Evolutionary conservation across 1,140 invertebrate genomes (phyloP).

Genomic region (Cyclargus thomasi): DNA sequence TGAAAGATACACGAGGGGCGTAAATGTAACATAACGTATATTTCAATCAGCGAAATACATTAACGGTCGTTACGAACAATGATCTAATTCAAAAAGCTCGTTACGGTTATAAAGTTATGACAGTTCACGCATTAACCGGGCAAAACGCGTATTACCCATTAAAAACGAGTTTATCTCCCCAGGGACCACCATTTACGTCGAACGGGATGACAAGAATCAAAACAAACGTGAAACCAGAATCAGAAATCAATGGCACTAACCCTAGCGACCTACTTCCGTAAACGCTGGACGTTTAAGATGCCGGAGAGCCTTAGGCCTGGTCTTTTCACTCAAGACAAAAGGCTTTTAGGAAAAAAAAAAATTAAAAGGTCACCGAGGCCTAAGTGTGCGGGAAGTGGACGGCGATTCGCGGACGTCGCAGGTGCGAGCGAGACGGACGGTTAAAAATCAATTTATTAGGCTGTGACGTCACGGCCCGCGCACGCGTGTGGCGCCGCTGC

Average conservation of each 20-base stretch:
- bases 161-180: no score
- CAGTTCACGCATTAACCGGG: no score
- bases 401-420: slow-evolving; percentile 25
- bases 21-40: no score
- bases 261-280: slow-evolving; percentile 27
- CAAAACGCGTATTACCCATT: no score
- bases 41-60: no score
- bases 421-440: slow-evolving; percentile 49
- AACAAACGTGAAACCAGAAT: neutral
- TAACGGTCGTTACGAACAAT: no score
- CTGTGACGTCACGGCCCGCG: slow-evolving; percentile 70
- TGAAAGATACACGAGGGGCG: no score
- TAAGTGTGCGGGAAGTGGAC: slow-evolving; percentile 52
- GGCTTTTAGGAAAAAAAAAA: slow-evolving; percentile 62
- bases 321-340: slow-evolving; percentile 65
- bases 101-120: no score
- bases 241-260: slow-evolving; percentile 24
- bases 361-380: slow-evolving; percentile 67
- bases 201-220: neutral
- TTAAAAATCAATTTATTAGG: slow-evolving; percentile 76
- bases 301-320: slow-evolving; percentile 45
- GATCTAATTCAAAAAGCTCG: no score
- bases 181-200: neutral
- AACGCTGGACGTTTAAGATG: slow-evolving; percentile 40
- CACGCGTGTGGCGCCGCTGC: slow-evolving; percentile 54